Conservation (phyloP, 2,888 invertebrate species). For the Euclidia mi region DNA sequence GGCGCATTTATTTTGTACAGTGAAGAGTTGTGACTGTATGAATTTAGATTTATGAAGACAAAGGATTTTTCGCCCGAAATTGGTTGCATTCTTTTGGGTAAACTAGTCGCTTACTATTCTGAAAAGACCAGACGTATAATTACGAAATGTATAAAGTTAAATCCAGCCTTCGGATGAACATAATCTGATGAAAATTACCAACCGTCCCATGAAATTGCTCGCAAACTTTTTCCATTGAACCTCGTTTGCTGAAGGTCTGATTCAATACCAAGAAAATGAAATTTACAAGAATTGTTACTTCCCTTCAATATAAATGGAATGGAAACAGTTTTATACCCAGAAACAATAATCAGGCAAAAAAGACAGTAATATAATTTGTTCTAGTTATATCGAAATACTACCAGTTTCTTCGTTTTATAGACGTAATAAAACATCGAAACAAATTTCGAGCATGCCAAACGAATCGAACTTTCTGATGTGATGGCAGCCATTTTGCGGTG, state of each 20-base stretch:
- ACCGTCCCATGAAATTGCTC: not conserved
- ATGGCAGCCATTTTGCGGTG: conserved; percentile 39
- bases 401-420: conserved; percentile 45
- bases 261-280: conserved; percentile 9
- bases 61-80: no score
- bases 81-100: no score
- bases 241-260: conserved; percentile 2
- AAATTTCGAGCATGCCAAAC: conserved; percentile 48
- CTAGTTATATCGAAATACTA: conserved; percentile 44
- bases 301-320: conserved; percentile 18
- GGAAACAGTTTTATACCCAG: conserved; percentile 15
- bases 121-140: no score
- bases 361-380: conserved; percentile 32
- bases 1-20: no score
- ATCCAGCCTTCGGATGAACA: no score
- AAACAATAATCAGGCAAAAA: conserved; percentile 38
- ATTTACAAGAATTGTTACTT: conserved; percentile 19
- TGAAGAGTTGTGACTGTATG: no score
- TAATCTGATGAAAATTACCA: conserved; percentile 1
- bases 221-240: conserved; percentile 3
- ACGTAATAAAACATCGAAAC: conserved; percentile 43
- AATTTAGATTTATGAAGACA: no score
- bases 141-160: no score
- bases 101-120: no score
- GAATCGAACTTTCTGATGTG: conserved; percentile 36